Percentiles rank a stretch among this genome's conserved stretches.
Conservation (phyloP, 2,113 vertebrate species). For the Chlorodrepanis virens region DNA sequence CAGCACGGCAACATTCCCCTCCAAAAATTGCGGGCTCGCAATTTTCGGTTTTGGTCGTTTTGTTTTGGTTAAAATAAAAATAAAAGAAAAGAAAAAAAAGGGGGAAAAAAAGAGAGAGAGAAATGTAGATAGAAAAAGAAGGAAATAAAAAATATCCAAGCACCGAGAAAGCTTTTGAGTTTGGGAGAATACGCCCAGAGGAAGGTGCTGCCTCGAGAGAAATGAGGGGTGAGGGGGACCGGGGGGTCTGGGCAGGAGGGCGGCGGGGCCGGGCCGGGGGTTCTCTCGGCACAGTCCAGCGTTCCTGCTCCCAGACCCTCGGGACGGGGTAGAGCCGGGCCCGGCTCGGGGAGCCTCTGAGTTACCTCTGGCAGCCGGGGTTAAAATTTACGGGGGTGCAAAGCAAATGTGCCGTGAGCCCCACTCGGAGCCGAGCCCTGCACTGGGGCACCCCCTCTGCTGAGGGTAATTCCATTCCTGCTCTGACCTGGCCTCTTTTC, state of each 20-base stretch:
- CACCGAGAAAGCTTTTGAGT: neutral
- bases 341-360: neutral
- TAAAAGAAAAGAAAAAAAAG: accelerated
- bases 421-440: neutral
- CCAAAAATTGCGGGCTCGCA: neutral
- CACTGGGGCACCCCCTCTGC: accelerated
- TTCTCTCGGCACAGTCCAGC: neutral
- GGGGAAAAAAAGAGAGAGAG: accelerated
- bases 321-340: neutral
- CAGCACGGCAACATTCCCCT: neutral
- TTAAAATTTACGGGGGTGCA: neutral
- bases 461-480: neutral
- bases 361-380: neutral
- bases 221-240: neutral
- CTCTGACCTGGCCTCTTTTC: neutral
- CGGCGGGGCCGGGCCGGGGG: neutral
- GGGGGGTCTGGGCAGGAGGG: neutral
- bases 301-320: neutral
- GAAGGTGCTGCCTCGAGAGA: neutral
- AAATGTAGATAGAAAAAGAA: accelerated
- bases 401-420: neutral
- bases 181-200: neutral
- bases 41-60: neutral
- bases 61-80: neutral
- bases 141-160: neutral